Conservation (phyloP, 2,113 vertebrate genomes). For the Cyprinodon brontotheroides region DNA sequence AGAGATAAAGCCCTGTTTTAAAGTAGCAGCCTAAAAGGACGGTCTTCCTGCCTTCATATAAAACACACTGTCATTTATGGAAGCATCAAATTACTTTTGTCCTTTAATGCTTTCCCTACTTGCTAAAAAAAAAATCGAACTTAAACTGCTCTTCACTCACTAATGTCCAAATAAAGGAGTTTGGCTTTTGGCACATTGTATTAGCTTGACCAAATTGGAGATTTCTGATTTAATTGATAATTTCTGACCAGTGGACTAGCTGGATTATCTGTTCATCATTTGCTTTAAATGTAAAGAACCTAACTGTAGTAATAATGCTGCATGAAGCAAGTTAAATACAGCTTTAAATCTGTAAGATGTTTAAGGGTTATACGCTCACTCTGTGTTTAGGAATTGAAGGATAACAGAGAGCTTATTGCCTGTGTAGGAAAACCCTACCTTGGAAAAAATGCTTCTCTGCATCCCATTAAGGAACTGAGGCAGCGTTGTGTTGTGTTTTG, state of each 20-base stretch:
- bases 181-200: too few relatives aligned
- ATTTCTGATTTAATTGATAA: too few relatives aligned
- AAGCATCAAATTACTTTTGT: too few relatives aligned
- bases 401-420: slow-evolving; percentile 2
- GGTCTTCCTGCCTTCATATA: too few relatives aligned
- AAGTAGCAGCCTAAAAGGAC: too few relatives aligned
- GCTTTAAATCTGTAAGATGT: background rate
- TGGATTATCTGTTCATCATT: background rate
- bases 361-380: slow-evolving; percentile 1
- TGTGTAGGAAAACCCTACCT: slow-evolving; percentile 45
- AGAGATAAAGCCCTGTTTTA: too few relatives aligned
- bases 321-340: background rate
- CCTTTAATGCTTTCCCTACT: too few relatives aligned
- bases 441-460: slow-evolving; percentile 58
- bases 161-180: too few relatives aligned
- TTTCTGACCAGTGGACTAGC: background rate
- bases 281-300: background rate
- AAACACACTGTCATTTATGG: too few relatives aligned
- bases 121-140: too few relatives aligned
- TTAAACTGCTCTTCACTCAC: too few relatives aligned
- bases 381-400: background rate
- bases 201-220: too few relatives aligned
- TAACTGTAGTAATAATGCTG: background rate
- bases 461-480: slow-evolving; percentile 57
- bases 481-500: slow-evolving; percentile 63